Evolutionary conservation across 2,113 vertebrate species (phyloP).

Genomic region (Taxidea taxus): DNA sequence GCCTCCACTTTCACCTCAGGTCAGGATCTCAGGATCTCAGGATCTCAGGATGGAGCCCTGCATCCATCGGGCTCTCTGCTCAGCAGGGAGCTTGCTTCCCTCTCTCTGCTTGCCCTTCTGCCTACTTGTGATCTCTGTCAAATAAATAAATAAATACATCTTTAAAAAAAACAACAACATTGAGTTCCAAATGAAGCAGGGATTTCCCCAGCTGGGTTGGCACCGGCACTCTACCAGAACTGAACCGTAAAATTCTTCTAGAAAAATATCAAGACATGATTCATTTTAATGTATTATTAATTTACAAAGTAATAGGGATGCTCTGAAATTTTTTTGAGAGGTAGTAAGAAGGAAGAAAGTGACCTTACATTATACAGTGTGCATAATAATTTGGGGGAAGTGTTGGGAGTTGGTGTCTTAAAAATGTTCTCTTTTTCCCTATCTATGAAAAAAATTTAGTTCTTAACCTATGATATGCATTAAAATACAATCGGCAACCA

Average conservation of each 20-base stretch:
- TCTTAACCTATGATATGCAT: neutral
- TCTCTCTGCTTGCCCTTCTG: no score
- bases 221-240: neutral
- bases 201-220: neutral
- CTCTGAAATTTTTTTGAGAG: neutral
- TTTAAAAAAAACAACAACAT: neutral
- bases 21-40: no score
- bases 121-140: no score
- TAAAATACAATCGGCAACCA: neutral
- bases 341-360: neutral
- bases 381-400: neutral
- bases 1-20: no score
- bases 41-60: no score
- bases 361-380: neutral
- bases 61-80: no score
- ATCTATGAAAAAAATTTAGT: constrained; percentile 22
- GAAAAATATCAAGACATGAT: neutral
- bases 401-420: neutral
- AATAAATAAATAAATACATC: no score
- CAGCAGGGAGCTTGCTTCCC: no score
- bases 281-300: neutral
- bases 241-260: neutral
- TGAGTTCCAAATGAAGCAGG: neutral
- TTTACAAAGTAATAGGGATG: neutral
- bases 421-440: neutral